Evolutionary conservation across 1,140 invertebrate species (phyloP).

Genomic region (Solen grandis): DNA sequence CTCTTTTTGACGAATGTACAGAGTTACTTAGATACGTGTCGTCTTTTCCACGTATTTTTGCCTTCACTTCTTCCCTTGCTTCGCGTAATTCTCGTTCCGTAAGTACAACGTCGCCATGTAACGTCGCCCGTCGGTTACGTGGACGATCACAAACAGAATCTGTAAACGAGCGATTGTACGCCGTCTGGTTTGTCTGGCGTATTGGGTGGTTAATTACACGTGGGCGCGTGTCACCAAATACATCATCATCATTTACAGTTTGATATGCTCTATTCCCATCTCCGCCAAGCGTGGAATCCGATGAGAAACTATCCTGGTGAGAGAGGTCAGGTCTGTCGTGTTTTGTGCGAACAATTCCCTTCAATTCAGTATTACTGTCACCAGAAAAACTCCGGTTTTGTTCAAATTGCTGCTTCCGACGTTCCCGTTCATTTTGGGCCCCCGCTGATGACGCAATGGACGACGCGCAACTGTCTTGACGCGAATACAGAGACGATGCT

Average conservation of each 20-base stretch:
- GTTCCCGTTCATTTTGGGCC: slow-evolving; percentile 37
- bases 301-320: slow-evolving; percentile 26
- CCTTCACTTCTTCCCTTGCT: slow-evolving; percentile 14
- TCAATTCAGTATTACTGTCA: not conserved
- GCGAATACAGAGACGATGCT: slow-evolving; percentile 22
- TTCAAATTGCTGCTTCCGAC: slow-evolving; percentile 15
- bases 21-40: slow-evolving; percentile 11
- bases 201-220: slow-evolving; percentile 26
- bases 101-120: slow-evolving; percentile 19
- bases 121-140: slow-evolving; percentile 19
- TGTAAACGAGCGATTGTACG: slow-evolving; percentile 18
- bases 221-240: not conserved
- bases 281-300: slow-evolving; percentile 31
- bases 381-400: not conserved
- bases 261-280: not conserved
- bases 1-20: not conserved
- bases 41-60: slow-evolving; percentile 7
- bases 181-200: not conserved
- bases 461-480: slow-evolving; percentile 39
- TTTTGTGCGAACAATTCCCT: not conserved
- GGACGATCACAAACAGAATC: not conserved
- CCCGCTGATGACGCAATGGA: slow-evolving; percentile 42
- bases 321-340: not conserved
- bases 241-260: not conserved
- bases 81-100: slow-evolving; percentile 4